phyloP scores from a whole-genome alignment of 2,888 invertebrate genomes.

The Heliconius cydno region DNA sequence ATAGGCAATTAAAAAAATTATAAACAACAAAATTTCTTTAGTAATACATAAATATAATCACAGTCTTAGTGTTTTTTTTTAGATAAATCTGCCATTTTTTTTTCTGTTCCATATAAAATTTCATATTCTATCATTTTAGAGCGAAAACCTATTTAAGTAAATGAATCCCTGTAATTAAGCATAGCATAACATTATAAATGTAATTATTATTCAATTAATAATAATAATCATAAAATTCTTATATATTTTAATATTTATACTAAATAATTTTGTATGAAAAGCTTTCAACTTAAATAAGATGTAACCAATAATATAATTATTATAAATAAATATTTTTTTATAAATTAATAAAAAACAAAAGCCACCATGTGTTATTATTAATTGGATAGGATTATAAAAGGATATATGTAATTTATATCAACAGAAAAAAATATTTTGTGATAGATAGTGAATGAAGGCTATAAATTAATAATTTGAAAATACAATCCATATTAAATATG shows the following conservation, averaged over 20 bases:
- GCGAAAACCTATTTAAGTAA: conserved; percentile 42
- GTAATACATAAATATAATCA: conserved; percentile 3
- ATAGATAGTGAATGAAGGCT: neutral
- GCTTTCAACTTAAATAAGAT: neutral
- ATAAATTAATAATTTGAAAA: neutral
- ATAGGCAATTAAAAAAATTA: neutral
- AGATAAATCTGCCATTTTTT: conserved; percentile 15
- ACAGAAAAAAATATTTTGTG: neutral
- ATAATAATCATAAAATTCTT: conserved; percentile 2
- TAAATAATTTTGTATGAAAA: neutral
- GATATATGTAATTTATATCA: neutral
- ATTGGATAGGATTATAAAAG: neutral
- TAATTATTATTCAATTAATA: neutral
- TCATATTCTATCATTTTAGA: conserved; percentile 38
- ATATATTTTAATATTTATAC: conserved; percentile 5
- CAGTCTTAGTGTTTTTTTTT: conserved; percentile 5
- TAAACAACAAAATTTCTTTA: neutral
- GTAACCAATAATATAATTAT: neutral
- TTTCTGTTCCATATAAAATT: conserved; percentile 15
- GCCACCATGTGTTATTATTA: conserved; percentile 1
- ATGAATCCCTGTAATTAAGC: conserved; percentile 36
- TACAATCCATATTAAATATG: neutral
- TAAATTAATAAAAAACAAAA: conserved; percentile 8
- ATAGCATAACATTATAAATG: conserved; percentile 19
- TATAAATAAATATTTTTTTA: conserved; percentile 1